Percentiles rank a stretch among this genome's conserved stretches.
Conservation (phyloP, 1,140 invertebrate species). For the Drosophila orosa region DNA sequence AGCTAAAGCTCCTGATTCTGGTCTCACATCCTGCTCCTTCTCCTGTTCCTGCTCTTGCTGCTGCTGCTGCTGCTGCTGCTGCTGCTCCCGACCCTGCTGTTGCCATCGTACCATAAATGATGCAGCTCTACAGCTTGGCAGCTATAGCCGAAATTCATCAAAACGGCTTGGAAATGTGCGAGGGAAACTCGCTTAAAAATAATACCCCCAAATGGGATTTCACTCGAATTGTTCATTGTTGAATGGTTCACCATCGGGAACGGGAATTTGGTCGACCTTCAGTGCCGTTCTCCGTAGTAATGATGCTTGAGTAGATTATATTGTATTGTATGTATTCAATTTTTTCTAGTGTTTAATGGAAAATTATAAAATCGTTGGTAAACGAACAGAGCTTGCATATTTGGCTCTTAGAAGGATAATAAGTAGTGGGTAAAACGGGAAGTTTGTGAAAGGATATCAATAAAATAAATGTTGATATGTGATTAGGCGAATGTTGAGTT, state of each 20-base stretch:
- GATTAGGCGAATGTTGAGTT: no score
- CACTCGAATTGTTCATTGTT: slow-evolving; percentile 29
- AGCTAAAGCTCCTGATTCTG: not conserved
- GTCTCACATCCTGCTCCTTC: not conserved
- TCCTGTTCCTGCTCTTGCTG: not conserved
- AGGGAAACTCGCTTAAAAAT: slow-evolving; percentile 28
- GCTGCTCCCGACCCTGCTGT: slow-evolving; percentile 33
- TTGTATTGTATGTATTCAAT: not conserved
- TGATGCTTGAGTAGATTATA: not conserved
- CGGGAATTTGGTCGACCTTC: not conserved
- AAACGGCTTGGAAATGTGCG: slow-evolving; percentile 19
- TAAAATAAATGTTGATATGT: no score
- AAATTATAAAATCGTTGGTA: not conserved
- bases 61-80: slow-evolving; percentile 4
- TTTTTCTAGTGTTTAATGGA: not conserved
- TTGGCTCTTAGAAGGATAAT: no score
- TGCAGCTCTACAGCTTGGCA: slow-evolving; percentile 26
- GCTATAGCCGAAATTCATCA: slow-evolving; percentile 31
- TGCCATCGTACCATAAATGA: slow-evolving; percentile 54
- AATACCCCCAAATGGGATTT: slow-evolving; percentile 25
- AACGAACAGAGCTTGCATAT: not conserved
- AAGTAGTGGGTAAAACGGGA: no score
- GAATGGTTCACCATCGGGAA: not conserved
- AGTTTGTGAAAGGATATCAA: no score
- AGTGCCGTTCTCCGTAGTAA: not conserved